Conservation (phyloP, 2,113 vertebrate genomes). For the Myodes glareolus region DNA sequence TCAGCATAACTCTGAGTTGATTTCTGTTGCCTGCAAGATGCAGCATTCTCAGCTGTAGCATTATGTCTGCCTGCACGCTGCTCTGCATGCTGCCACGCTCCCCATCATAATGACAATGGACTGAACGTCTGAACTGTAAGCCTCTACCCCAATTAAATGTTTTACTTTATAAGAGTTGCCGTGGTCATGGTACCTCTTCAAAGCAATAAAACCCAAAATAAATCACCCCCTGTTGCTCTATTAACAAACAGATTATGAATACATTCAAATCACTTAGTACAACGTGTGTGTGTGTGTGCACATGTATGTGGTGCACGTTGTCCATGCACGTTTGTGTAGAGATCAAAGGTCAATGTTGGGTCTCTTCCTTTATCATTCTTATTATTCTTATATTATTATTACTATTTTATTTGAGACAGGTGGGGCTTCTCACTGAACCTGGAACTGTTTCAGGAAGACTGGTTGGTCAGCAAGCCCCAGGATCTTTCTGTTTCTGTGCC, state of each 20-base stretch:
- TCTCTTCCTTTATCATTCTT: background rate
- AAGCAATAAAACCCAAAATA: too few relatives aligned
- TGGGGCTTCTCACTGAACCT: background rate
- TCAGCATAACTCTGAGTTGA: background rate
- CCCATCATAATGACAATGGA: too few relatives aligned
- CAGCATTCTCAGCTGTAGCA: too few relatives aligned
- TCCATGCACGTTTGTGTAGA: background rate
- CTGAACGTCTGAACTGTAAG: too few relatives aligned
- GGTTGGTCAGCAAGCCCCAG: background rate
- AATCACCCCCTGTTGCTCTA: background rate
- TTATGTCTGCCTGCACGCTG: too few relatives aligned
- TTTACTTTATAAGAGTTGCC: too few relatives aligned
- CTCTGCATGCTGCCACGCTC: too few relatives aligned
- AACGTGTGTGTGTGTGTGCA: constrained; percentile 89
- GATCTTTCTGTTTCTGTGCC: background rate
- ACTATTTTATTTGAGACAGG: background rate
- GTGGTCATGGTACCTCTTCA: too few relatives aligned
- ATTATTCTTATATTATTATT: background rate
- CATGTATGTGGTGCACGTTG: background rate
- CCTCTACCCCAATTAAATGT: too few relatives aligned
- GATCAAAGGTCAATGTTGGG: background rate
- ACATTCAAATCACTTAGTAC: background rate
- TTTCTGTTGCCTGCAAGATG: background rate
- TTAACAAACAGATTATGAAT: background rate
- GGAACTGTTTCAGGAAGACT: background rate